Evolutionary conservation across 2,888 invertebrate genomes (phyloP), one percentile per base, ranked within the genome.

Genomic region (Tiphia femorata): DNA sequence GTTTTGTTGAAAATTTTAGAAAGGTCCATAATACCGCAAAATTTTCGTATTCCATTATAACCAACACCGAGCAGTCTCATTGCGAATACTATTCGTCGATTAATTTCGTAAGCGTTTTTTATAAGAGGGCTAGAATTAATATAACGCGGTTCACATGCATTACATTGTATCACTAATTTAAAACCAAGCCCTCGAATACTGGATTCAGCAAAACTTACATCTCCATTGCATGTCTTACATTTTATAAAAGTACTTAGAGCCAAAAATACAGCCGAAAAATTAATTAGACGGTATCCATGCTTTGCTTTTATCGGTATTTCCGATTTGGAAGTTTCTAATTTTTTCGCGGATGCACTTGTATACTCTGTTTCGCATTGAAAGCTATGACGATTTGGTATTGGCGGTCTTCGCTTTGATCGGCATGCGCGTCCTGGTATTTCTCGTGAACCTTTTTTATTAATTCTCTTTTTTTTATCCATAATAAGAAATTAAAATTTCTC

Each of bases 321-420:
- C 42, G 29, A 29, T 17, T 37, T 19, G 5, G 10, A 6, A 7
- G 16, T 50, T 42, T 42, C 27, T 30, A 50, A 29, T 50, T 50
- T 50, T 42, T 50, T 50, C 42, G 42, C 50, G n/a, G 42, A 50
- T 23, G n/a, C n/a, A n/a, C n/a, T n/a, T n/a, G 42, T 12, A 50
- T 19, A 40, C 12, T 10, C 30, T 10, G 29, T 42, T 42, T 41
- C 30, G 17, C 30, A n/a, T 30, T 42, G 41, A n/a, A 50, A 25
- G 17, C 7, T 6, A 50, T 42, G 29, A 2, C 29, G 42, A 41
- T 50, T 41, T n/a, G 30, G 19, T 47, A 19, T 8, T 25, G 5
- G n/a, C 16, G 14, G 33, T 47, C 33, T 33, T 47, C 33, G 35
- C 14, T 33, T 33, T 4, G 6, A 4, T 35, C 47, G 16, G 6